A percentile compares a stretch with the other conserved stretches of the same genome.
phyloP scores from a whole-genome alignment of 2,888 invertebrate species.

The Celastrina argiolus region DNA sequence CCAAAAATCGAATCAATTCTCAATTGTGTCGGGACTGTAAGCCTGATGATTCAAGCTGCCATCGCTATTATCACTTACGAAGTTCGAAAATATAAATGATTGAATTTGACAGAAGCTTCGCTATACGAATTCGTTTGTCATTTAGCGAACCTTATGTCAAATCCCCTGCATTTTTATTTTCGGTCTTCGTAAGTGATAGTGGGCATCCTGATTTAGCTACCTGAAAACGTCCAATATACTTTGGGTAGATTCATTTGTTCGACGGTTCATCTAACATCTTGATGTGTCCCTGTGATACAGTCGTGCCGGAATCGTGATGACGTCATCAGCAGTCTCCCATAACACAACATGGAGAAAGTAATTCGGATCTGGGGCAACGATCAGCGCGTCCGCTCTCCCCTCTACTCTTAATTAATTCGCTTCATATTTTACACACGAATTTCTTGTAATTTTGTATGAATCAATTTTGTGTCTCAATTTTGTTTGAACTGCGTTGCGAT shows the following conservation, averaged over 20 bases:
- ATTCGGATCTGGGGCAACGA: slow-evolving; percentile 4
- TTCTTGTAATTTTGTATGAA: neutral
- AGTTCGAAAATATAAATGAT: no score
- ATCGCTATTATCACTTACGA: no score
- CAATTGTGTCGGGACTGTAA: no score
- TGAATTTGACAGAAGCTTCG: no score
- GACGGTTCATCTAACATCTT: neutral
- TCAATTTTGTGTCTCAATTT: neutral
- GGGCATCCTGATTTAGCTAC: no score
- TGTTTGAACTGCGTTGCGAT: neutral
- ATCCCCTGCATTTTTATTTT: no score
- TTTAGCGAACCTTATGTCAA: no score
- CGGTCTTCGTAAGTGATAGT: no score
- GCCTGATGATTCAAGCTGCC: no score
- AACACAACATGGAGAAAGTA: slow-evolving; percentile 2
- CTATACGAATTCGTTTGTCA: no score
- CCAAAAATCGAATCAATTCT: no score
- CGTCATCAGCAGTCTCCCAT: neutral
- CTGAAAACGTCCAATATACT: no score
- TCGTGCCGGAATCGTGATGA: neutral
- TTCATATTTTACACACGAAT: slow-evolving; percentile 4
- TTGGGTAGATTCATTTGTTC: neutral
- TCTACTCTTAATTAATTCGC: neutral
- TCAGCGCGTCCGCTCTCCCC: neutral
- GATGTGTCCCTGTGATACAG: neutral